Conservation (phyloP, 1,140 invertebrate species). For the Zaprionus kolodkinae region DNA sequence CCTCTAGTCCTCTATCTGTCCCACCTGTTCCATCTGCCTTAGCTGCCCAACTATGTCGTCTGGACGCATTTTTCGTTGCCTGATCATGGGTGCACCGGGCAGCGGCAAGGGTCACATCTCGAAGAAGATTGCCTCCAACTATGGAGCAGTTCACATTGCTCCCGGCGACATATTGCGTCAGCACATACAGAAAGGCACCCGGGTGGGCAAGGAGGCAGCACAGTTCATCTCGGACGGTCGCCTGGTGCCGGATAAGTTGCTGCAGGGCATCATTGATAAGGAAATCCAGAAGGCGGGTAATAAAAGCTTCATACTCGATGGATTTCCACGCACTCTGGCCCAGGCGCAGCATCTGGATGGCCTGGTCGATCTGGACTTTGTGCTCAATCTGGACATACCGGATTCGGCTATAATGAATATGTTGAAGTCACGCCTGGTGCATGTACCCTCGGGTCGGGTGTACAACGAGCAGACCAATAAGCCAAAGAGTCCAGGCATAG, state of each 20-base stretch:
- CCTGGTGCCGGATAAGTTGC: slow-evolving; percentile 41
- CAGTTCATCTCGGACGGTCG: slow-evolving; percentile 2
- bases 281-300: neutral
- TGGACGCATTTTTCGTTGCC: too few species aligned
- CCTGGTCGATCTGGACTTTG: slow-evolving; percentile 29
- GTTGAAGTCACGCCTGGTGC: slow-evolving; percentile 27
- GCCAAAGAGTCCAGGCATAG: slow-evolving; percentile 5
- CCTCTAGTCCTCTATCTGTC: too few species aligned
- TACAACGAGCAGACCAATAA: slow-evolving; percentile 25
- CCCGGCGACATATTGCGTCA: slow-evolving; percentile 41
- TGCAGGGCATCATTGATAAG: slow-evolving; percentile 12
- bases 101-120: slow-evolving; percentile 41
- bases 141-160: slow-evolving; percentile 27
- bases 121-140: slow-evolving; percentile 12
- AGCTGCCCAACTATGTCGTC: too few species aligned
- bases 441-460: slow-evolving; percentile 29
- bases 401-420: neutral
- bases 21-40: too few species aligned
- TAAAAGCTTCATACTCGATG: slow-evolving; percentile 32
- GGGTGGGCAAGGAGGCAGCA: slow-evolving; percentile 23
- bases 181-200: slow-evolving; percentile 20
- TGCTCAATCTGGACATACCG: slow-evolving; percentile 32
- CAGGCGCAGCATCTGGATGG: slow-evolving; percentile 26
- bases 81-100: slow-evolving; percentile 45
- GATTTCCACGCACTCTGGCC: slow-evolving; percentile 37